A percentile compares a stretch with the other conserved stretches of the same genome.
Evolutionary conservation across 2,888 invertebrate genomes (phyloP).

Genomic region (Shargacucullia verbasci): DNA sequence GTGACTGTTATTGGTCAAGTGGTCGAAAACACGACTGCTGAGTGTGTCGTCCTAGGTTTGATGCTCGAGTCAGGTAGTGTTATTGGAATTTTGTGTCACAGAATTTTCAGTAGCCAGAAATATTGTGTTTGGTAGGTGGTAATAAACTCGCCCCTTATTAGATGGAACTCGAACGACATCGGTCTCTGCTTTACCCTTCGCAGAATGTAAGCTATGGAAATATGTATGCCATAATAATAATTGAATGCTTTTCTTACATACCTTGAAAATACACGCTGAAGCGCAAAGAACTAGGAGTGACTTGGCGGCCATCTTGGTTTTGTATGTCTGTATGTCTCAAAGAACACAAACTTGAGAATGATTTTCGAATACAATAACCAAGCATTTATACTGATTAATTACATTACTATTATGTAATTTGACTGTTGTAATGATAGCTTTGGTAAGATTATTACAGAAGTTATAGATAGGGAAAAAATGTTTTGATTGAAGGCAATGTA

Average conservation of each 20-base stretch:
- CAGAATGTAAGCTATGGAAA: too few species aligned
- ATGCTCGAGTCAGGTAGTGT: too few species aligned
- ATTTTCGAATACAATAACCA: background rate
- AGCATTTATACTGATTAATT: conserved; percentile 39
- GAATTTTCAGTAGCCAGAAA: too few species aligned
- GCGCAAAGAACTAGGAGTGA: conserved; percentile 58
- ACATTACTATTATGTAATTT: conserved; percentile 6
- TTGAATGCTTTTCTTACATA: conserved; percentile 28
- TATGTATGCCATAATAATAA: background rate
- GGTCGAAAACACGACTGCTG: too few species aligned
- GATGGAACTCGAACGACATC: too few species aligned
- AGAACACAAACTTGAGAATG: conserved; percentile 42
- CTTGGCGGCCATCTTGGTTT: conserved; percentile 64
- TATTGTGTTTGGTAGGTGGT: too few species aligned
- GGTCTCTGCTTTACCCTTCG: too few species aligned
- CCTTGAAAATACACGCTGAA: conserved; percentile 65
- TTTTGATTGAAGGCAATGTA: too few species aligned
- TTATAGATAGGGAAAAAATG: conserved; percentile 3
- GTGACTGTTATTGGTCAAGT: too few species aligned
- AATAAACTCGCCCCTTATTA: too few species aligned
- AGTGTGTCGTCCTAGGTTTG: too few species aligned
- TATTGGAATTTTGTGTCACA: too few species aligned
- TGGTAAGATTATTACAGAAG: conserved; percentile 2
- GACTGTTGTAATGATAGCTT: conserved; percentile 1
- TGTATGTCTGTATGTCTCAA: conserved; percentile 5